Percentiles rank a stretch among this genome's conserved stretches.
phyloP scores from a whole-genome alignment of 2,113 vertebrate genomes.

The Brachypteracias leptosomus region DNA sequence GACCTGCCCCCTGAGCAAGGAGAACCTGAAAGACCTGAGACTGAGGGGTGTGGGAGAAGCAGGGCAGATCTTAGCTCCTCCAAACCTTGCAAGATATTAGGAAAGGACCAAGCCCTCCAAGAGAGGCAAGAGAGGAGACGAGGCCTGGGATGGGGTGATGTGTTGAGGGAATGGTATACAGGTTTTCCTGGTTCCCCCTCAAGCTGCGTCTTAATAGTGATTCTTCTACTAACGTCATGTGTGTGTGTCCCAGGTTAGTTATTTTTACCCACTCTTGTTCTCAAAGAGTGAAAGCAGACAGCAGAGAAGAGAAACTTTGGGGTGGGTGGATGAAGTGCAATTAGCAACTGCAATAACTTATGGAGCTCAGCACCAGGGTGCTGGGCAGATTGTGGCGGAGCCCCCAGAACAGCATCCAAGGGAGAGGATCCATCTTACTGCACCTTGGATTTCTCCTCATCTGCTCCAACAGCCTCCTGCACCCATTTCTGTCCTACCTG shows the following conservation, averaged over 20 bases:
- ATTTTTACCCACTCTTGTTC: background rate
- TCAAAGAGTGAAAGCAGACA: background rate
- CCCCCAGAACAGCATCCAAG: accelerated
- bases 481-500: background rate
- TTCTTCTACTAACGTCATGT: background rate
- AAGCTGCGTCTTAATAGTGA: background rate
- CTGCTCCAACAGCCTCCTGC: background rate
- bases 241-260: no score
- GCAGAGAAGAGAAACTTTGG: background rate
- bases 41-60: background rate
- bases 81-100: background rate
- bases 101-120: background rate
- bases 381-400: background rate
- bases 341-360: background rate
- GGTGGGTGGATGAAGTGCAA: background rate
- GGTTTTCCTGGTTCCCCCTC: background rate
- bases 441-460: background rate
- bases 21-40: background rate
- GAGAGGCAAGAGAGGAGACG: background rate
- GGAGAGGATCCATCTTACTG: background rate
- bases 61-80: background rate
- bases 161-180: background rate
- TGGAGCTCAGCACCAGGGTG: background rate
- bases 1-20: background rate
- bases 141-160: background rate